phyloP scores from a whole-genome alignment of 2,113 vertebrate genomes.

The Alligator mississippiensis region DNA sequence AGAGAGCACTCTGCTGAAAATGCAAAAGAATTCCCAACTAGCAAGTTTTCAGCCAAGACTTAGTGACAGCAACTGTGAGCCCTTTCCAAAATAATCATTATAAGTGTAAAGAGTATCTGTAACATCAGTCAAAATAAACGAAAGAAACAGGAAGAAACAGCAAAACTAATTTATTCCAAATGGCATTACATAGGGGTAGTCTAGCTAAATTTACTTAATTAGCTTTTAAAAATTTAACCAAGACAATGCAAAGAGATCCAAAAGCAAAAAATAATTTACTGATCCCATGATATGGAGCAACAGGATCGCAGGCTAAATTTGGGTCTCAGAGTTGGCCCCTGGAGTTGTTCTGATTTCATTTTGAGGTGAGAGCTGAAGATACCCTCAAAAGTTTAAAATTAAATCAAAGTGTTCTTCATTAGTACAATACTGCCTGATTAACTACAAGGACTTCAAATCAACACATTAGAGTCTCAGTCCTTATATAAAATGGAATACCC shows the following conservation, averaged over 20 bases:
- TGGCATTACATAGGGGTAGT: not conserved
- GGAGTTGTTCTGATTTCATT: not conserved
- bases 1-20: conserved; percentile 26
- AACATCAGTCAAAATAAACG: conserved; percentile 56
- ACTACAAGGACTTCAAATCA: not conserved
- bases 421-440: not conserved
- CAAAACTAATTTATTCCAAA: conserved; percentile 22
- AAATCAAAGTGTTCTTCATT: not conserved
- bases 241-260: not conserved
- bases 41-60: conserved; percentile 30
- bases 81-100: conserved; percentile 1
- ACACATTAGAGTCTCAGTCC: not conserved
- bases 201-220: conserved; percentile 4
- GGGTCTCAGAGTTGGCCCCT: not conserved
- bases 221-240: conserved; percentile 37
- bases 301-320: not conserved
- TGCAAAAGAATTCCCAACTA: not conserved
- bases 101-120: conserved; percentile 31
- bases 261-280: not conserved
- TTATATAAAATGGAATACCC: not conserved
- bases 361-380: not conserved
- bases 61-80: not conserved
- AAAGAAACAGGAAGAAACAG: conserved; percentile 20
- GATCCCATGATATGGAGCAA: not conserved
- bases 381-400: not conserved